Conservation (phyloP, 2,113 vertebrate species). For the Jaculus jaculus region DNA sequence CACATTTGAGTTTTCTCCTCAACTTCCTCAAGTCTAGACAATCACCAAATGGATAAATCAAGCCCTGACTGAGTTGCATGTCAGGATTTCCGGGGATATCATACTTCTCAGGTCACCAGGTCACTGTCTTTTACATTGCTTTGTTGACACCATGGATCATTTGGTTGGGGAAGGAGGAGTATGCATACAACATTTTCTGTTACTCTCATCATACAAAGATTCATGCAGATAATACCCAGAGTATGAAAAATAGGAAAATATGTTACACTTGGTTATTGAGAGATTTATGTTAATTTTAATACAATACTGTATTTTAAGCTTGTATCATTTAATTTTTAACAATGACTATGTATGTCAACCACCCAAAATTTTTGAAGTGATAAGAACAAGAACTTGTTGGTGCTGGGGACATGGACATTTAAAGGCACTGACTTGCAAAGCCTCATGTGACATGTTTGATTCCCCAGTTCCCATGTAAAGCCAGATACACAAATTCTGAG, state of each 20-base stretch:
- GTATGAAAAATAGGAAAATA: background rate
- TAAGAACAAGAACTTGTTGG: background rate
- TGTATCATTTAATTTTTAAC: background rate
- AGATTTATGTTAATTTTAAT: no score
- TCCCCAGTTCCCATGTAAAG: no score
- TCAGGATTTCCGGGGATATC: background rate
- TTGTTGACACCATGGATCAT: background rate
- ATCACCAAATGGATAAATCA: background rate
- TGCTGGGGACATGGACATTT: no score
- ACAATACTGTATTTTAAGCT: background rate
- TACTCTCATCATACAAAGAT: background rate
- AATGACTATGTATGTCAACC: background rate
- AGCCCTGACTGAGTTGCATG: background rate
- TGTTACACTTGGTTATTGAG: background rate
- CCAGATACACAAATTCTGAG: no score
- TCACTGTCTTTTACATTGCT: background rate
- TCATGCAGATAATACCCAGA: background rate
- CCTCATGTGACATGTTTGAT: no score
- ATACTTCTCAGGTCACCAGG: background rate
- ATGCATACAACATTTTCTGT: background rate
- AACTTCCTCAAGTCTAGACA: background rate
- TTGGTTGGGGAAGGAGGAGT: background rate
- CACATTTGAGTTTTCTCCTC: background rate
- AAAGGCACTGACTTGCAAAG: no score
- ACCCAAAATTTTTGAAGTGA: background rate